Base-by-base conservation (phyloP, 2,888 invertebrate genomes). In the Yponomeuta evonymella region DNA sequence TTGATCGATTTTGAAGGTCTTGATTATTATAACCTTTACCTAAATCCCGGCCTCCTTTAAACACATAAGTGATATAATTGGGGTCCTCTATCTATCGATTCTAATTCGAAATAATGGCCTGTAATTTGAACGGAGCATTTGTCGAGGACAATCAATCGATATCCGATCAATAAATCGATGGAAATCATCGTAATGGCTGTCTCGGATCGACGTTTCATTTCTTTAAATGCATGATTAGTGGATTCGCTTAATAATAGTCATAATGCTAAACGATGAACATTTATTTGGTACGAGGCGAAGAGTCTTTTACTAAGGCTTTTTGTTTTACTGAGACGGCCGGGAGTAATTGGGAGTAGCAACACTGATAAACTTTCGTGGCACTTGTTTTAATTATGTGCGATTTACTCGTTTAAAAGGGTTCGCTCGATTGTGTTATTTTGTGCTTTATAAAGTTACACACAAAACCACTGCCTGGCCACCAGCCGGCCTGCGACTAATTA, bases 1-100 rank as follows among this genome's bases (percentile, higher is more conserved):
- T 48, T 30, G 29, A 15, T 48, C 10, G 30, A 48, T 67, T 43
- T 67, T 67, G n/a, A 43, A 67, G 72, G 86, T 88, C 86, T 86
- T 83, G 83, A 85, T 86, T 87, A 85, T 84, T 86, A 89, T 87
- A 86, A 78, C 77, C 78, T 79, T 77, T 74, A 87, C 67, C 36
- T 67, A 67, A 12, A 68, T 84, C 86, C 87, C 91, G 87, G 83
- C 92, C 91, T 90, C 84, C 86, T 90, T 87, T 92, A 91, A 92
- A 90, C 92, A 90, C 88, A 90, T 92, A 92, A 92, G 92, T 91
- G 91, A 92, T 90, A 90, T 92, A 91, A 92, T 92, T 90, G 85
- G 85, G 90, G 92, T 89, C 82, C 83, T 82, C 87, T 86, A 87
- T 91, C 89, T 90, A 91, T 90, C 89, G 90, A 87, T 88, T 92